Conservation (phyloP, 2,888 invertebrate genomes). For the Scaeva pyrastri region DNA sequence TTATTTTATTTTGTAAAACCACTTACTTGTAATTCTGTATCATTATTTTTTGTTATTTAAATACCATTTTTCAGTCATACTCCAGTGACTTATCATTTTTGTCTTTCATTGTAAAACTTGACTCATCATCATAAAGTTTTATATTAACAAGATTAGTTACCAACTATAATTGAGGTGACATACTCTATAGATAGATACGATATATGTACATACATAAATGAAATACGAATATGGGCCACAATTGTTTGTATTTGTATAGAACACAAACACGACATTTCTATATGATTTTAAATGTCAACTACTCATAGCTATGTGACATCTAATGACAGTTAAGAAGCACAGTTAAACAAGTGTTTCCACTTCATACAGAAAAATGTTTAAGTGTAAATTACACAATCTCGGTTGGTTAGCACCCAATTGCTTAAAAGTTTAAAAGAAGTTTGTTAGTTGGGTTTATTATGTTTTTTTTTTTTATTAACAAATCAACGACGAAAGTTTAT, state of each 20-base stretch:
- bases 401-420: background rate
- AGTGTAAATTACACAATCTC: background rate
- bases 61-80: slow-evolving; percentile 4
- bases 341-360: slow-evolving; percentile 4
- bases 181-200: background rate
- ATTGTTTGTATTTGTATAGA: slow-evolving; percentile 44
- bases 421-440: too few relatives aligned
- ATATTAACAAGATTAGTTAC: background rate
- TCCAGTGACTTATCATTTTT: background rate
- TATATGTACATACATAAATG: too few relatives aligned
- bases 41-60: background rate
- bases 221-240: slow-evolving; percentile 30
- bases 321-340: background rate
- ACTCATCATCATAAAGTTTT: background rate
- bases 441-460: too few relatives aligned
- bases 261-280: slow-evolving; percentile 14
- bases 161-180: too few relatives aligned
- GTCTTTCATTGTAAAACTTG: background rate
- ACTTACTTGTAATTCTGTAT: background rate
- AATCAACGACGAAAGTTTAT: too few relatives aligned
- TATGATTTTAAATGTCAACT: slow-evolving; percentile 2
- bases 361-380: background rate
- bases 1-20: background rate
- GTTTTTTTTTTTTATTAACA: too few relatives aligned
- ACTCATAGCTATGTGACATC: background rate